phyloP scores from a whole-genome alignment of 2,113 vertebrate species.

The Oncorhynchus nerka region DNA sequence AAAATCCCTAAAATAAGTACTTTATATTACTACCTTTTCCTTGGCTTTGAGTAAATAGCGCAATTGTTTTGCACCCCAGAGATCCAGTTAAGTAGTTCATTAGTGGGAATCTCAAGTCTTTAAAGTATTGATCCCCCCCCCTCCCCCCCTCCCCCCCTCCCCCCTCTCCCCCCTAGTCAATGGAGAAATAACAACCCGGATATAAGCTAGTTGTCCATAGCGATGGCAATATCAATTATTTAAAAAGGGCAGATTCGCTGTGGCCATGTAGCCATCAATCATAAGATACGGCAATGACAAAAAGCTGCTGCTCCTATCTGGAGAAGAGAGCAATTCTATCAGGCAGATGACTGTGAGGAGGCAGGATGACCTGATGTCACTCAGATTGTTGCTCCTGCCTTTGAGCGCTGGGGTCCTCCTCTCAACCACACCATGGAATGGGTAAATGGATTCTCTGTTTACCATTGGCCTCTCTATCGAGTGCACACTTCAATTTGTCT shows the following conservation, averaged over 20 bases:
- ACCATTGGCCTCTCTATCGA: constrained; percentile 79
- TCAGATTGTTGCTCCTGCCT: constrained; percentile 90
- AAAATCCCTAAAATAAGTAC: constrained; percentile 23
- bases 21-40: constrained; percentile 54
- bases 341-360: constrained; percentile 90
- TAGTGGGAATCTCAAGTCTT: constrained; percentile 86
- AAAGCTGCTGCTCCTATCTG: constrained; percentile 87
- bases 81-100: constrained; percentile 78
- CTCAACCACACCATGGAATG: constrained; percentile 87
- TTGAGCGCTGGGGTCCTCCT: constrained; percentile 87
- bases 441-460: constrained; percentile 95
- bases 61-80: constrained; percentile 71
- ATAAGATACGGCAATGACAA: constrained; percentile 97
- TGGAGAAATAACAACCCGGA: constrained; percentile 98
- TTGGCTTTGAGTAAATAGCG: constrained; percentile 54
- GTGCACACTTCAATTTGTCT: constrained; percentile 93
- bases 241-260: constrained; percentile 99
- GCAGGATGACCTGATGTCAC: constrained; percentile 92
- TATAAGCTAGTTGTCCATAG: constrained; percentile 96
- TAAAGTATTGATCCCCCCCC: constrained; percentile 87
- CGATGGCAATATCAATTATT: constrained; percentile 99
- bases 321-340: constrained; percentile 94
- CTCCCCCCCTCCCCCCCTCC: constrained; percentile 18
- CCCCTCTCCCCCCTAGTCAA: constrained; percentile 79
- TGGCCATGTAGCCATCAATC: constrained; percentile 99